Conservation (phyloP, 30 jellyfish, hydroid and myxozoan genomes). For the Aurelia aurita region DNA sequence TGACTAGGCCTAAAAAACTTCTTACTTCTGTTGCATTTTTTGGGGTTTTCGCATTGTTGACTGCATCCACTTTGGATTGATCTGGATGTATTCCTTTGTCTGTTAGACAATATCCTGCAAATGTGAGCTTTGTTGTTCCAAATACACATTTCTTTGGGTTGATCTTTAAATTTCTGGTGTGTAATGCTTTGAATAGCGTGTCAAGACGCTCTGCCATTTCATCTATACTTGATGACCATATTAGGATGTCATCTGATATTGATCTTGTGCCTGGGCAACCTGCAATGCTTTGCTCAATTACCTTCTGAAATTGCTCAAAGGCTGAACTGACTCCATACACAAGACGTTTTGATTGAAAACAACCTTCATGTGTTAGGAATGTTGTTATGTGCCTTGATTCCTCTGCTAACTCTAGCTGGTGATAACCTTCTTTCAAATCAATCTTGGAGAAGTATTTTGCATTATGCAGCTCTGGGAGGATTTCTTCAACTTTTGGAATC, state of each 20-base stretch:
- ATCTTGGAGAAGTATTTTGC: slow-evolving; percentile 37
- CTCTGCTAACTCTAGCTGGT: slow-evolving; percentile 42
- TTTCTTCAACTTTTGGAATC: slow-evolving; percentile 29
- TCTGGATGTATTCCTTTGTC: slow-evolving; percentile 64
- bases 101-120: slow-evolving; percentile 50
- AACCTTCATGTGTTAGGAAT: not conserved
- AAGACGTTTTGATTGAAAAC: too few relatives aligned
- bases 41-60: slow-evolving; percentile 29
- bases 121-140: slow-evolving; percentile 32
- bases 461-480: slow-evolving; percentile 29
- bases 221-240: slow-evolving; percentile 6
- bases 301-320: slow-evolving; percentile 3
- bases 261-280: slow-evolving; percentile 34
- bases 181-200: slow-evolving; percentile 29
- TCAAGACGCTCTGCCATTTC: slow-evolving; percentile 52
- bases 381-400: slow-evolving; percentile 43
- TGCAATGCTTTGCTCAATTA: slow-evolving; percentile 2
- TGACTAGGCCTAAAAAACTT: slow-evolving; percentile 63
- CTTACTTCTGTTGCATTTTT: slow-evolving; percentile 34
- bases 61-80: slow-evolving; percentile 41
- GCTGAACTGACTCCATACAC: slow-evolving; percentile 45
- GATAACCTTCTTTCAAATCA: slow-evolving; percentile 50
- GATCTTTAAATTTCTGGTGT: slow-evolving; percentile 25
- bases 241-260: not conserved
- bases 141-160: slow-evolving; percentile 43